Evolutionary conservation across 2,797 vertebrate genomes (phyloP), one percentile per base, ranked within the genome.

Genomic region (Hybognathus amarus): DNA sequence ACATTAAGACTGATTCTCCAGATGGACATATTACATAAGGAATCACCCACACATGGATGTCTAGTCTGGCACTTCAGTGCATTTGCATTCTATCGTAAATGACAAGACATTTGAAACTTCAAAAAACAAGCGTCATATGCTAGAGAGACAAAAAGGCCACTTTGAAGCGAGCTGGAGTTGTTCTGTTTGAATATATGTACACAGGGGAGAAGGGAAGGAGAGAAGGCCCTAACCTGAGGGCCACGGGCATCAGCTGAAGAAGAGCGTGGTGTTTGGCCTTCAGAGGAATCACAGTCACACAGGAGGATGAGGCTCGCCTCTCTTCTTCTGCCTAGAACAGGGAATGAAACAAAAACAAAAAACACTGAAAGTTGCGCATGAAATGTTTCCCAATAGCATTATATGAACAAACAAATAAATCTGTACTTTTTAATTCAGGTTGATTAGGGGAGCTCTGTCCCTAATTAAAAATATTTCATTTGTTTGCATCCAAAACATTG

Each of bases 211-310:
- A 20, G 63, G 2, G 22, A 38, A 61, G 66, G 73, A 66, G 76
- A 69, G 27, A 52, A 3, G 30, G 33, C 47, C 22, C 18, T 84
- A 71, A 80, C 27, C 56, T 71, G 82, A 56, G 54, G 77, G 45
- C 24, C 42, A 47, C 42, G 42, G 36, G 67, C 61, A 67, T 73
- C 77, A 74, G 77, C 80, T 83, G 77, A 85, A 64, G 52, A 54
- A 30, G 47, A 85, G 56, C 42, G 20, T 71, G 74, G 38, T 61
- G 66, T 52, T 50, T 77, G 70, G 77, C 38, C 73, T 56, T 24
- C 64, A 45, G 80, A 82, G 83, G 71, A 71, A 82, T 68, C 79
- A 42, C 56, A 75, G 17, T 38, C 33, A 82, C 73, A 70, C 52
- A 69, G 59, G 30, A 33, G 71, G 50, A 6, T 56, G 45, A 47